phyloP scores from a whole-genome alignment of 2,797 vertebrate genomes.

The Pseudocheirus occidentalis region DNA sequence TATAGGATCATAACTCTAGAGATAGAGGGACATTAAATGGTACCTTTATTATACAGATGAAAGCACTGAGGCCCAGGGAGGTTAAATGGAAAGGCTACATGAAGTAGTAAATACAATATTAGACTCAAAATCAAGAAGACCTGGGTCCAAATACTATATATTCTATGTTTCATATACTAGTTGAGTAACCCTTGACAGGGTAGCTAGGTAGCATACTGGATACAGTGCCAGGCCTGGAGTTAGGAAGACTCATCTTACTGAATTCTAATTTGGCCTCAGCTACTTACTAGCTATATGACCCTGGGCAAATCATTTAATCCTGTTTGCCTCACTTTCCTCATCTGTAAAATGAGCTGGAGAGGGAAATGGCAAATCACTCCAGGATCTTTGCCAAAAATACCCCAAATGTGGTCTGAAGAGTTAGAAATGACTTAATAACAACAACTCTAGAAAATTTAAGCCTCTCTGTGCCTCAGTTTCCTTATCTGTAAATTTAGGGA shows the following conservation, averaged over 20 bases:
- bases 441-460: background rate
- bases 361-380: background rate
- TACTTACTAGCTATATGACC: background rate
- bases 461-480: background rate
- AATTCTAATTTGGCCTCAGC: background rate
- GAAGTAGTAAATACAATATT: background rate
- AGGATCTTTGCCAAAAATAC: background rate
- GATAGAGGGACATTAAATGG: background rate
- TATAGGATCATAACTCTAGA: background rate
- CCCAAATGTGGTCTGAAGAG: background rate
- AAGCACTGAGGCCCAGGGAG: background rate
- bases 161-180: background rate
- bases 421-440: background rate
- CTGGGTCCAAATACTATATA: background rate
- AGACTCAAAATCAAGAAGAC: background rate
- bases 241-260: background rate
- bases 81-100: background rate
- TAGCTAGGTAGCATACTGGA: background rate
- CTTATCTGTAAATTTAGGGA: background rate
- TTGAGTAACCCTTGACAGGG: background rate
- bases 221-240: background rate
- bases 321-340: background rate
- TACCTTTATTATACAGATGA: background rate
- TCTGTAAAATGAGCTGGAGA: background rate
- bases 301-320: background rate